These are phyloP conservation scores for Hydrotaea diabolus DNA, from an alignment of 2,888 invertebrate species.

Conservation along the genomic window DNA sequence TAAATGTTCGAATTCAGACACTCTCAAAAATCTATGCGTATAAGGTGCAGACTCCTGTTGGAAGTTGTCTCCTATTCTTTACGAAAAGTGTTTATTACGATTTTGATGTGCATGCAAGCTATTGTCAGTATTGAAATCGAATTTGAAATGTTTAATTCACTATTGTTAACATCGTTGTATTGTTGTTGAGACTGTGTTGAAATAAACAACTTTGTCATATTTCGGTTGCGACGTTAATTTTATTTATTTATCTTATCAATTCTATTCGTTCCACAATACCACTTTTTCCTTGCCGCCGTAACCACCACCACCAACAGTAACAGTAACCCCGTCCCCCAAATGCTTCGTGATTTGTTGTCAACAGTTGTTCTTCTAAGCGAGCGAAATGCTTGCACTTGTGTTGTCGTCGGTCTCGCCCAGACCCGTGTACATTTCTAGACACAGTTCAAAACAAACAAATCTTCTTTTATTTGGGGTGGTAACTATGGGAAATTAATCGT, in stretches of 20 bases:
- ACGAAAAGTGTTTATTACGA: no score
- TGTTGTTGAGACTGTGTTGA: neutral
- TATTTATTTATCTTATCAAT: constrained; percentile 29
- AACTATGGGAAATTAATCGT: neutral
- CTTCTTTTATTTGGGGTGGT: constrained; percentile 8
- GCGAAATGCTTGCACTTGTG: neutral
- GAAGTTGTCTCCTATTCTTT: no score
- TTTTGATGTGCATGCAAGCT: no score
- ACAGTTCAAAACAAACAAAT: neutral
- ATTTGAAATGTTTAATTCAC: no score
- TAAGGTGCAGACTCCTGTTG: no score
- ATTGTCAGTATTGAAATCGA: no score
- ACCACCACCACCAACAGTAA: neutral
- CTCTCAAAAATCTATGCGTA: no score
- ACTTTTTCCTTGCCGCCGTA: neutral
- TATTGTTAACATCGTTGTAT: no score
- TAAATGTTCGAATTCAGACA: no score
- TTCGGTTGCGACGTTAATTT: neutral
- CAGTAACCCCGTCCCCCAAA: neutral
- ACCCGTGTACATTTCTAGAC: neutral
- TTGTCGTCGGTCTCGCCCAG: neutral
- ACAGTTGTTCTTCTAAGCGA: neutral
- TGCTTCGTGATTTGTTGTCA: constrained; percentile 19
- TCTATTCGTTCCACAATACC: neutral
- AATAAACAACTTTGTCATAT: neutral